Conservation (phyloP, 2,888 invertebrate species). For the Eulithis testata region DNA sequence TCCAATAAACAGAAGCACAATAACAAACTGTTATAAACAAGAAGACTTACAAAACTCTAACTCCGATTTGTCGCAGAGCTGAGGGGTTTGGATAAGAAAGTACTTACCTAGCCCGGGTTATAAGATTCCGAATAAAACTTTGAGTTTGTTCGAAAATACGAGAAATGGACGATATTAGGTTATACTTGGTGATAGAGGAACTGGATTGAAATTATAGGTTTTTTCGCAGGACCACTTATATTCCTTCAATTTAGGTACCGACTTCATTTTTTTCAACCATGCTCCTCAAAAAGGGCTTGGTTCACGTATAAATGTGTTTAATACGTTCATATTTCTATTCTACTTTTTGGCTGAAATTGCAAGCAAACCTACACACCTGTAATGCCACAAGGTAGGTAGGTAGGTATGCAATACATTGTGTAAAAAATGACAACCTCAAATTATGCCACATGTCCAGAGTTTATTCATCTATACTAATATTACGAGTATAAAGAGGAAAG, state of each 20-base stretch:
- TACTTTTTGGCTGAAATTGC: too few species aligned
- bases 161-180: conserved; percentile 7
- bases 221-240: too few species aligned
- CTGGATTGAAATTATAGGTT: neutral
- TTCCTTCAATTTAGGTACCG: too few species aligned
- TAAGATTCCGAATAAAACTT: conserved; percentile 56
- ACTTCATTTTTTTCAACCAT: too few species aligned
- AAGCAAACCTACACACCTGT: too few species aligned
- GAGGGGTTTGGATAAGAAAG: conserved; percentile 65
- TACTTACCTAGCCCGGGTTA: conserved; percentile 55
- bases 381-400: too few species aligned
- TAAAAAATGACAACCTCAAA: conserved; percentile 14
- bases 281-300: too few species aligned
- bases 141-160: conserved; percentile 13
- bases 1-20: conserved; percentile 23
- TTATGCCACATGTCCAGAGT: conserved; percentile 2
- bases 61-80: conserved; percentile 61
- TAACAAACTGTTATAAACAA: conserved; percentile 55
- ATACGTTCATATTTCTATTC: too few species aligned
- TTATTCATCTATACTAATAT: too few species aligned
- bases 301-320: too few species aligned
- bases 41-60: conserved; percentile 60
- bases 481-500: too few species aligned
- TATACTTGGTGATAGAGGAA: conserved; percentile 8
- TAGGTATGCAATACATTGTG: neutral